Evolutionary conservation across 2,797 vertebrate species (phyloP).

Genomic region (Poeciliopsis infans): DNA sequence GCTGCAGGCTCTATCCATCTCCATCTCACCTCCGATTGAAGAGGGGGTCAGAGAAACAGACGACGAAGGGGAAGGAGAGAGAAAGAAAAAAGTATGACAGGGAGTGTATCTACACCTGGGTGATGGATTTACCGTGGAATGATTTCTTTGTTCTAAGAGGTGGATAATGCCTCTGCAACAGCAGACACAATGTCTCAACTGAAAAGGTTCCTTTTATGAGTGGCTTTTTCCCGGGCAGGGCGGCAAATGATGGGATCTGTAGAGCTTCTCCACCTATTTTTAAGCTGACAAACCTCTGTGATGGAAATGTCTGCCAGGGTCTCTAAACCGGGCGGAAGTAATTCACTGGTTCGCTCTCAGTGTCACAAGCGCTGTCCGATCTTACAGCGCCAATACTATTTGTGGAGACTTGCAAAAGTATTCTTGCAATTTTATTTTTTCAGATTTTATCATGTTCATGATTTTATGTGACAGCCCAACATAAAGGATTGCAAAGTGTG

Average conservation of each 20-base stretch:
- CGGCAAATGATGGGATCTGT: slow-evolving; percentile 63
- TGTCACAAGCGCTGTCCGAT: slow-evolving; percentile 39
- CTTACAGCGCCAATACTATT: slow-evolving; percentile 51
- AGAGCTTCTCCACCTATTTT: slow-evolving; percentile 45
- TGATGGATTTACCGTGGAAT: slow-evolving; percentile 74
- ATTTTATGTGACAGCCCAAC: background rate
- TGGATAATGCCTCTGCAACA: slow-evolving; percentile 57
- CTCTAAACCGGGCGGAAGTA: slow-evolving; percentile 45
- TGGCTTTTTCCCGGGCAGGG: slow-evolving; percentile 42
- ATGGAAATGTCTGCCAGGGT: slow-evolving; percentile 44
- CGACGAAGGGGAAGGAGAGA: slow-evolving; percentile 21
- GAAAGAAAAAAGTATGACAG: slow-evolving; percentile 36
- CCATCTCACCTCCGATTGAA: slow-evolving; percentile 62
- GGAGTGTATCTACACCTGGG: slow-evolving; percentile 63
- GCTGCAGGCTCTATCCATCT: slow-evolving; percentile 71
- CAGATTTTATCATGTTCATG: background rate
- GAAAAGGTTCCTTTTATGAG: slow-evolving; percentile 50
- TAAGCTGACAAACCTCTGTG: slow-evolving; percentile 39
- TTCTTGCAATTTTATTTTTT: background rate
- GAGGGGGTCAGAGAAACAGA: slow-evolving; percentile 50
- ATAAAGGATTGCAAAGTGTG: background rate
- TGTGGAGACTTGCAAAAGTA: slow-evolving; percentile 1
- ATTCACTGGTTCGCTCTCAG: slow-evolving; percentile 59
- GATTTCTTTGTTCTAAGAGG: slow-evolving; percentile 71
- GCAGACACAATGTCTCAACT: slow-evolving; percentile 44